Percentiles rank a stretch among this genome's conserved stretches.
These are phyloP conservation scores for Pseudolaguvia tuberculata DNA, from an alignment of 2,113 vertebrate species.

Conservation along the genomic window DNA sequence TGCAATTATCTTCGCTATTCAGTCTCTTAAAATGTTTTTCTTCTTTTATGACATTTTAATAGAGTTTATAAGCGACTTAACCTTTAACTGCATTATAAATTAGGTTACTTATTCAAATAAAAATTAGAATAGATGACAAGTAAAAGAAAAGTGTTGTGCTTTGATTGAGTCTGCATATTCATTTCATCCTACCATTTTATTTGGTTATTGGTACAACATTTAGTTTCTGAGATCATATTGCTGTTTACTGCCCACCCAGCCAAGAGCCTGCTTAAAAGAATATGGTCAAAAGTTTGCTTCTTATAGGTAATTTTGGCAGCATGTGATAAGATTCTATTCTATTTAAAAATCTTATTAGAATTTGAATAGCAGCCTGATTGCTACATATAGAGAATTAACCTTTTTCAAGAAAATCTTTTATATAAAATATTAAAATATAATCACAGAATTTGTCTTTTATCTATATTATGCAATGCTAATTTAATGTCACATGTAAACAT, in stretches of 20 bases:
- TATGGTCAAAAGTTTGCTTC: no score
- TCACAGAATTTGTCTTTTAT: not conserved
- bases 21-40: slow-evolving; percentile 6
- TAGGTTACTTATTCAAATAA: not conserved
- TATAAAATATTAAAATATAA: not conserved
- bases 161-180: not conserved
- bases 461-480: not conserved
- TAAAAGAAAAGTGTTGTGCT: not conserved
- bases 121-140: not conserved
- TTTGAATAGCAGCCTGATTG: not conserved
- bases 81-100: not conserved
- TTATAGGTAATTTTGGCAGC: no score
- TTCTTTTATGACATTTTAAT: not conserved
- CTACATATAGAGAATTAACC: not conserved
- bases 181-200: not conserved
- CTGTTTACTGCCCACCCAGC: not conserved
- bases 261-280: not conserved
- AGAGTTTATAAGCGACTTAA: not conserved
- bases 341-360: not conserved
- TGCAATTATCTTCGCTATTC: slow-evolving; percentile 1
- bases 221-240: not conserved
- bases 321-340: not conserved
- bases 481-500: not conserved
- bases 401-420: not conserved
- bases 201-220: not conserved